Base-by-base conservation (phyloP, 2,797 vertebrate species). In the Tapirus indicus region DNA sequence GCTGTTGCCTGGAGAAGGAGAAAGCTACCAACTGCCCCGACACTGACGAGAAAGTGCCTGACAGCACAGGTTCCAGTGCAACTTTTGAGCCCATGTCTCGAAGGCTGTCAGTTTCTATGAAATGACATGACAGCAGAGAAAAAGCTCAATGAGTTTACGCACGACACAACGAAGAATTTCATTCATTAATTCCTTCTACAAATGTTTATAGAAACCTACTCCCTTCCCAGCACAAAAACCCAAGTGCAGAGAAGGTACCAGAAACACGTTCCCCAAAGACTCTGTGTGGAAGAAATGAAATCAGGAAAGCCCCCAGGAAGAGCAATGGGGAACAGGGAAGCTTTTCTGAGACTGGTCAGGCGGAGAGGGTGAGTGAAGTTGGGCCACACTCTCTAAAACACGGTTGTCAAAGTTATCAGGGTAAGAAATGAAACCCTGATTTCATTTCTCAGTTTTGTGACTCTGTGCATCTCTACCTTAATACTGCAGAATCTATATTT, bases 401-500 rank as follows among this genome's bases (percentile, higher is more conserved):
- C 0, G 0, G 1, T 5, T 10, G 58, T 41, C 88, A n/a, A 1
- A 71, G 18, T 20, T 38, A 68, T 66, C 69, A 9, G 77, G n/a
- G 60, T 17, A 12, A 78, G 71, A 41, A 90, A 89, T 56, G 38
- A 72, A 89, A 58, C 69, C 78, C 90, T 13, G 38, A 89, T 84
- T 86, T 91, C 94, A 49, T 95, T 84, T 68, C 80, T 91, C 47
- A 0, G 16, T 72, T 86, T 62, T 92, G 88, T 68, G 79, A 78
- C 80, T 97, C 72, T 62, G 14, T 69, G 64, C 69, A 54, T 94
- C 66, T 86, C 95, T 98, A 98, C 97, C 98, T 98, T 98, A 95
- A 97, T 92, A 83, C 75, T 97, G 94, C 93, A 97, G 85, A 96
- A 72, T 95, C 97, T 98, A 98, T 97, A 97, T 98, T 97, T 97